Percentiles rank a stretch among this genome's conserved stretches.
Evolutionary conservation across 2,797 vertebrate genomes (phyloP).

Genomic region (Sciurus carolinensis): DNA sequence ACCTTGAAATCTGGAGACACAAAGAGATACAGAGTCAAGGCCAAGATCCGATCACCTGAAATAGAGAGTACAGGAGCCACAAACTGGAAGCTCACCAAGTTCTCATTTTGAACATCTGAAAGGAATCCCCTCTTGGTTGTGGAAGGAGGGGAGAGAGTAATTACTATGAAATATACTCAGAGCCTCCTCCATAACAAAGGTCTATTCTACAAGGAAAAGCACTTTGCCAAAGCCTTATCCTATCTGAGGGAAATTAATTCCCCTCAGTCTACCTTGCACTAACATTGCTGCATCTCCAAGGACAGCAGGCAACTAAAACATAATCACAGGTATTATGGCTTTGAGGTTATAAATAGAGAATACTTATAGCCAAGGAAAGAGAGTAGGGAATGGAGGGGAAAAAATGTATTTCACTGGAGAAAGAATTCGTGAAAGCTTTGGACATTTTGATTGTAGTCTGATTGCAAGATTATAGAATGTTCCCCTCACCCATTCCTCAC

Average conservation of each 20-base stretch:
- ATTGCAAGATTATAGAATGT: not conserved
- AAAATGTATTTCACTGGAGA: not conserved
- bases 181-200: not conserved
- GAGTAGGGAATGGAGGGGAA: not conserved
- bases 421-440: not conserved
- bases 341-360: not conserved
- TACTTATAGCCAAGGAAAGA: not conserved
- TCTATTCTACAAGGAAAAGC: not conserved
- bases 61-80: not conserved
- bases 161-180: not conserved
- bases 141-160: not conserved
- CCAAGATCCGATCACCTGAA: not conserved
- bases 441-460: not conserved
- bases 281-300: not conserved
- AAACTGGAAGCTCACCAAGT: not conserved
- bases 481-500: not conserved
- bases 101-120: not conserved
- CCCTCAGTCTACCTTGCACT: not conserved
- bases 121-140: not conserved
- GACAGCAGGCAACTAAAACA: not conserved
- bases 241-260: not conserved
- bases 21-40: not conserved
- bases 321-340: not conserved
- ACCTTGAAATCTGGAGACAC: not conserved
- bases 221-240: not conserved